Evolutionary conservation across 2,797 vertebrate genomes (phyloP), one percentile per base, ranked within the genome.

Genomic region (Premnoplex brunnescens): DNA sequence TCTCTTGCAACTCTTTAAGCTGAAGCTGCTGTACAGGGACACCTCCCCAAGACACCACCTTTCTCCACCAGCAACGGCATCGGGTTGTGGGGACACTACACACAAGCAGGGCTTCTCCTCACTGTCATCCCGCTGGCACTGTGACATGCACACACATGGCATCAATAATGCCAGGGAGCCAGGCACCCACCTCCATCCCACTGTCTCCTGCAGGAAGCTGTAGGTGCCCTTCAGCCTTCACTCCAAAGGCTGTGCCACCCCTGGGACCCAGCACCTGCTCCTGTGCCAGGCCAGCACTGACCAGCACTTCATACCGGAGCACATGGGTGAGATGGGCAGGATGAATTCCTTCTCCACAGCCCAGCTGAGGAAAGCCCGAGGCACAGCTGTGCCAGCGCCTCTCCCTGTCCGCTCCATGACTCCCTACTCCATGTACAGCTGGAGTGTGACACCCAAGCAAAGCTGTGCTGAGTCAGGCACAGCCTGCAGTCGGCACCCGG

Each of bases 121-220:
- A 1, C 37, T 2, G 4, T 34, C 60, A 16, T 32, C 4, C 36
- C 0, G 0, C 69, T 28, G 54, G 71, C 30, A 20, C 75, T 10
- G 55, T 1, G n/a, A 39, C 34, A 17, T 12, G 6, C 6, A 4
- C 0, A 1, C 4, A 11, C 0, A 0, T 14, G 15, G 19, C 64
- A n/a, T 27, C 68, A 10, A 0, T 1, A 4, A 15, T 17, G 7
- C 10, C 0, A 0, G 23, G 14, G n/a, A 69, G 24, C 20, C 11
- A 10, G n/a, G 18, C 41, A 28, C 49, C 49, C 10, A 3, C 24
- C 43, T 74, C 48, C 56, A 34, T 21, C 48, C 68, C 76, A 67
- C 28, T 11, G 9, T 24, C 13, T 59, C 36, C 85, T 7, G 0
- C 0, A 1, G 27, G 27, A 19, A 77, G 22, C 34, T 20, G 41